These are phyloP conservation scores for Habrosyne pyritoides DNA, from an alignment of 2,888 invertebrate genomes.

Conservation along the genomic window DNA sequence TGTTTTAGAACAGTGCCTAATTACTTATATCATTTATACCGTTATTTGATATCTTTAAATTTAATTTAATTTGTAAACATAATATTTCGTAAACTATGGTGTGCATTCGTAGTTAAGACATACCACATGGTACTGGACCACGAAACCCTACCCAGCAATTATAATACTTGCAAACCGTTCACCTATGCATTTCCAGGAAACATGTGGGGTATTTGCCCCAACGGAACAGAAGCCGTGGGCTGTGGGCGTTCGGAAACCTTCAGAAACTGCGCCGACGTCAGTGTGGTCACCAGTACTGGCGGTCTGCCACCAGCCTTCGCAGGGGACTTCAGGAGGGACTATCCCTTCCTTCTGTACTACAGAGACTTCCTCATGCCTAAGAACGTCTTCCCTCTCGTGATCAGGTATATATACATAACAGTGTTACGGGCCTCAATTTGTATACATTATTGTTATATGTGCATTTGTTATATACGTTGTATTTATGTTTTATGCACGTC, in stretches of 20 bases:
- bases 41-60: too few species aligned
- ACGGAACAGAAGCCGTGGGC: constrained; percentile 94
- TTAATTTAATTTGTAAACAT: too few species aligned
- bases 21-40: too few species aligned
- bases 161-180: too few species aligned
- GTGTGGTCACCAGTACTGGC: constrained; percentile 90
- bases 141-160: too few species aligned
- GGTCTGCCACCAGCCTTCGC: constrained; percentile 89
- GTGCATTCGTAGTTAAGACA: too few species aligned
- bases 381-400: constrained; percentile 88
- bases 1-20: too few species aligned
- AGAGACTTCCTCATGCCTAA: constrained; percentile 87
- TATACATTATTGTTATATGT: not conserved
- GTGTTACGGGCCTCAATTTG: not conserved
- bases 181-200: constrained; percentile 83
- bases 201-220: constrained; percentile 94
- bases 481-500: constrained; percentile 20
- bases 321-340: constrained; percentile 81
- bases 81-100: too few species aligned
- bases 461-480: not conserved
- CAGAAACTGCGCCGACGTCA: constrained; percentile 94
- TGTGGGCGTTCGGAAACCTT: constrained; percentile 96
- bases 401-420: constrained; percentile 80
- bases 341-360: constrained; percentile 91
- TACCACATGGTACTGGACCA: too few species aligned